phyloP scores from a whole-genome alignment of 2,888 invertebrate species.

The Stenodema calcarata region DNA sequence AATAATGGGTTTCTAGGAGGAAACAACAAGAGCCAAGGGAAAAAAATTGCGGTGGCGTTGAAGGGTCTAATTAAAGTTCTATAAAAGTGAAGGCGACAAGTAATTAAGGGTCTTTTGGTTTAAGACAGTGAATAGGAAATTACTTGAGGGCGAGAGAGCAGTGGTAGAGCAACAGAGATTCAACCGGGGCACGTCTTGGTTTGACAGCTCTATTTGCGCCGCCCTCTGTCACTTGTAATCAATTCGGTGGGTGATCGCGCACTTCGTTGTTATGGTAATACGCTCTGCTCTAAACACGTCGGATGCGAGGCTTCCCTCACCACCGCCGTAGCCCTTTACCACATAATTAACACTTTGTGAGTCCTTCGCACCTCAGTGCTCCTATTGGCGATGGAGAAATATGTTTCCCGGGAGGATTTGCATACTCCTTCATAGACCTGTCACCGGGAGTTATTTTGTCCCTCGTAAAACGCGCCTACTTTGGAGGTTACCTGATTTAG shows the following conservation, averaged over 20 bases:
- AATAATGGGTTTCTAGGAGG: constrained; percentile 31
- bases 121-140: constrained; percentile 47
- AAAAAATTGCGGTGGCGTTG: constrained; percentile 30
- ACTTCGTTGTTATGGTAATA: constrained; percentile 52
- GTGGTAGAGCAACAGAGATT: constrained; percentile 33
- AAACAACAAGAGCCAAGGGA: constrained; percentile 3
- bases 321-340: neutral
- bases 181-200: constrained; percentile 47
- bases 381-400: neutral
- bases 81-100: constrained; percentile 48
- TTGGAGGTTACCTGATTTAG: too few relatives aligned
- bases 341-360: constrained; percentile 35
- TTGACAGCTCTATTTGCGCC: constrained; percentile 54
- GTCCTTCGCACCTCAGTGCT: neutral
- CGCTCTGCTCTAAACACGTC: constrained; percentile 10
- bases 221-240: constrained; percentile 53
- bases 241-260: constrained; percentile 48
- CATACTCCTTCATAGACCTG: neutral
- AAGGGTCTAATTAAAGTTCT: constrained; percentile 47
- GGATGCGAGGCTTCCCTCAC: neutral
- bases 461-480: too few relatives aligned
- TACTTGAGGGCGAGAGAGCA: constrained; percentile 28
- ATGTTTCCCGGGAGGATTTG: neutral
- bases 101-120: constrained; percentile 41
- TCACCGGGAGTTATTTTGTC: too few relatives aligned